A percentile compares a stretch with the other conserved stretches of the same genome.
These are phyloP conservation scores for Suncus etruscus DNA, from an alignment of 2,113 vertebrate genomes.

Conservation along the genomic window DNA sequence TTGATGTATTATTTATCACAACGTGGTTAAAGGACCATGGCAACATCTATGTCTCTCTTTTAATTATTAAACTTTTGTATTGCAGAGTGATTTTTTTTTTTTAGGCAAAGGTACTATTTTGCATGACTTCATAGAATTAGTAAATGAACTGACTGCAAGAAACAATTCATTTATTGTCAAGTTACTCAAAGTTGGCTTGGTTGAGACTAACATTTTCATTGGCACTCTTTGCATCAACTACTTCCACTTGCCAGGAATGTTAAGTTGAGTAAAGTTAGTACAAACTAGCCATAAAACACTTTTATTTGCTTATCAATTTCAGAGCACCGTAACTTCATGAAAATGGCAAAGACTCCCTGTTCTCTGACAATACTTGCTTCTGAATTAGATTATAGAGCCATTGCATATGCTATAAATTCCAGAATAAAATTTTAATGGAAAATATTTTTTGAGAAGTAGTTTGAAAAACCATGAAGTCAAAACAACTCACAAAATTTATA, in stretches of 20 bases:
- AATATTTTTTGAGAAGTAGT: slow-evolving; percentile 15
- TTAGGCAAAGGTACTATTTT: slow-evolving; percentile 46
- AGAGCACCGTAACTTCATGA: slow-evolving; percentile 27
- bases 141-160: slow-evolving; percentile 51
- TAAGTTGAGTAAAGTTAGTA: slow-evolving; percentile 54
- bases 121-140: slow-evolving; percentile 30
- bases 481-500: neutral
- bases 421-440: slow-evolving; percentile 30
- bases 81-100: neutral
- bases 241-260: slow-evolving; percentile 33
- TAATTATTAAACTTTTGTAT: slow-evolving; percentile 12
- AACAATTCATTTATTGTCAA: slow-evolving; percentile 38
- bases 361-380: slow-evolving; percentile 37
- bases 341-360: slow-evolving; percentile 54
- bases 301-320: slow-evolving; percentile 66
- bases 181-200: neutral
- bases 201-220: slow-evolving; percentile 20
- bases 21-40: neutral
- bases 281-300: slow-evolving; percentile 50
- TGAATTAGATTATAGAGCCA: slow-evolving; percentile 24
- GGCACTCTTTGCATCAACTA: neutral
- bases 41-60: neutral
- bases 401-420: slow-evolving; percentile 17
- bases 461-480: slow-evolving; percentile 32
- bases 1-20: neutral